Conservation (phyloP, 2,888 invertebrate species). For the Creontiades dilutus region DNA sequence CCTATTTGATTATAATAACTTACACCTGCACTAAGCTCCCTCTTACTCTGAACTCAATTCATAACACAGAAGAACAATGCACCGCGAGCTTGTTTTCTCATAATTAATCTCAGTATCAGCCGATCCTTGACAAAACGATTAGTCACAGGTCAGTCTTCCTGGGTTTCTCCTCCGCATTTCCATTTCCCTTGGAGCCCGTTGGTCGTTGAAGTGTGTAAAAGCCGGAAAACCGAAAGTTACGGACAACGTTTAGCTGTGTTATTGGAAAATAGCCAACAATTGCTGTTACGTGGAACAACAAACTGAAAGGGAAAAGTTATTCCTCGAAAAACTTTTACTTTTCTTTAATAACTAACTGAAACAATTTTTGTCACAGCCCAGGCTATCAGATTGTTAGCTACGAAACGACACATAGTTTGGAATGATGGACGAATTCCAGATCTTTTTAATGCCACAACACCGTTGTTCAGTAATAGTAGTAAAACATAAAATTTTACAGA, state of each 20-base stretch:
- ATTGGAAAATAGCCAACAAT: not conserved
- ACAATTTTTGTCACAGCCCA: no score
- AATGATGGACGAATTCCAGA: no score
- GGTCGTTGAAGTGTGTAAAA: not conserved
- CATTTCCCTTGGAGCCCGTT: not conserved
- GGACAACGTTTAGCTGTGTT: not conserved
- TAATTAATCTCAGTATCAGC: not conserved
- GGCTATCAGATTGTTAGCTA: no score
- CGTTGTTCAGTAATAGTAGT: no score
- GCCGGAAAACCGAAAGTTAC: not conserved
- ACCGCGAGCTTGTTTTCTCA: not conserved
- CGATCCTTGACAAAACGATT: slow-evolving; percentile 13
- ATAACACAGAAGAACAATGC: not conserved
- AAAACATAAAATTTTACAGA: no score
- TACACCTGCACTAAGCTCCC: not conserved
- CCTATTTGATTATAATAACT: not conserved
- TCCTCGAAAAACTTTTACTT: no score
- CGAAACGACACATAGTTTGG: no score
- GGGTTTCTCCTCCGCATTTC: not conserved
- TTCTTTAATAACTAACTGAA: no score
- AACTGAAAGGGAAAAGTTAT: no score
- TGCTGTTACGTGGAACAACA: no score
- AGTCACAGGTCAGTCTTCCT: slow-evolving; percentile 35
- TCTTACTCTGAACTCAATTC: not conserved
- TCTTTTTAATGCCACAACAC: no score